Evolutionary conservation across 2,113 vertebrate species (phyloP).

Genomic region (Sterna hirundo): DNA sequence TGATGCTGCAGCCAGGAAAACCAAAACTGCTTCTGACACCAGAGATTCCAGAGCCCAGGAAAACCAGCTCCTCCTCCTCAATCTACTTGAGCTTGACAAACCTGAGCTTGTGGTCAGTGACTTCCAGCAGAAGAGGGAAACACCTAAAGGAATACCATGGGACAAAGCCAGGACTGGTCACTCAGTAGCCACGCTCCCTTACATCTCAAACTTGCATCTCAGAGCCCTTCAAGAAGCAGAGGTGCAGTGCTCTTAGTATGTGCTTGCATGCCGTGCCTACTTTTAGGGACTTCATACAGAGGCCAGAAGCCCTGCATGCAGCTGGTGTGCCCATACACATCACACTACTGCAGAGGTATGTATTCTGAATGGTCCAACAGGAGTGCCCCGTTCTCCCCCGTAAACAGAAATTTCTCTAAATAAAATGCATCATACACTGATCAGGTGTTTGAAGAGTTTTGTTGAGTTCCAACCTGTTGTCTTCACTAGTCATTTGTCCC

Average conservation of each 20-base stretch:
- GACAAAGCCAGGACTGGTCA: background rate
- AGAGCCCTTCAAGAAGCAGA: background rate
- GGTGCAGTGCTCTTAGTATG: background rate
- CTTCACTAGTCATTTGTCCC: background rate
- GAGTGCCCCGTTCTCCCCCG: background rate
- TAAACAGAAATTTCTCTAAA: background rate
- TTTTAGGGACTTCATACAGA: background rate
- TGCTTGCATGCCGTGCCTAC: background rate
- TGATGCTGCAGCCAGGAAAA: background rate
- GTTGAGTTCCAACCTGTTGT: background rate
- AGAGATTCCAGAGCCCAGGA: background rate
- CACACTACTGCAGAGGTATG: rapidly evolving
- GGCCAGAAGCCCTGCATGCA: too few species aligned
- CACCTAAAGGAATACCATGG: background rate
- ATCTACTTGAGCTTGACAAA: background rate
- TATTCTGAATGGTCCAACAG: background rate
- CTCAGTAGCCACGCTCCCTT: background rate
- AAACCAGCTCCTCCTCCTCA: background rate
- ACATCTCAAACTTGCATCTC: background rate
- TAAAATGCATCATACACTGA: background rate
- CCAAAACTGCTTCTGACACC: background rate
- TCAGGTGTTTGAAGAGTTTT: background rate
- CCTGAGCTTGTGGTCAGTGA: background rate
- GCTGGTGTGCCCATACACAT: background rate
- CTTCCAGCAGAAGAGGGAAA: background rate